Percentiles rank a stretch among this genome's conserved stretches.
Evolutionary conservation across 2,888 invertebrate genomes (phyloP).

Genomic region (Macaria notata): DNA sequence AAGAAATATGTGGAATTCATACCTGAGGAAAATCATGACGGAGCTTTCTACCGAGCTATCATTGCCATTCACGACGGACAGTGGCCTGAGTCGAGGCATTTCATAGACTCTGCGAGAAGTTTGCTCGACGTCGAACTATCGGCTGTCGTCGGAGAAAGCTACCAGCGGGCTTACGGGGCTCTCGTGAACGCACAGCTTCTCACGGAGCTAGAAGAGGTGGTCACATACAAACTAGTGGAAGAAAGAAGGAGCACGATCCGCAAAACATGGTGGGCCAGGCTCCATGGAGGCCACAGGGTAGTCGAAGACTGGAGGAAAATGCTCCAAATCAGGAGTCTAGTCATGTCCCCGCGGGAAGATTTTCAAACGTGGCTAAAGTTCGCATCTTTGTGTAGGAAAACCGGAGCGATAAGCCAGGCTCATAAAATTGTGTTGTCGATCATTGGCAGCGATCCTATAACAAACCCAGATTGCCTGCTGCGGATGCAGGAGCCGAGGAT

Average conservation of each 20-base stretch:
- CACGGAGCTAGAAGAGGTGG: conserved; percentile 98
- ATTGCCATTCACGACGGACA: conserved; percentile 92
- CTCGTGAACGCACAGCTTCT: conserved; percentile 98
- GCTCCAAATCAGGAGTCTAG: conserved; percentile 96
- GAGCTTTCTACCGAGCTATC: conserved; percentile 97
- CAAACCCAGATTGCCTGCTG: conserved; percentile 85
- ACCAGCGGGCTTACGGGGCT: conserved; percentile 95
- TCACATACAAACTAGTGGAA: conserved; percentile 97
- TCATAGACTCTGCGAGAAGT: conserved; percentile 96
- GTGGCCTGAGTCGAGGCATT: conserved; percentile 86
- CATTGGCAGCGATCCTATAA: conserved; percentile 89
- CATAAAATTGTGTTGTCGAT: conserved; percentile 96
- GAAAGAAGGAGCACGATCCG: conserved; percentile 91
- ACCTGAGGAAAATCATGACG: conserved; percentile 95
- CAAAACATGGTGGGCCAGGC: conserved; percentile 96
- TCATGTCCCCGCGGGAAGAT: conserved; percentile 95
- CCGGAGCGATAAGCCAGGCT: conserved; percentile 92
- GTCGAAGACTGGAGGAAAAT: conserved; percentile 99
- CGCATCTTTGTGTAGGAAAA: conserved; percentile 97
- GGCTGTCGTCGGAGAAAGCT: conserved; percentile 97
- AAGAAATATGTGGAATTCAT: conserved; percentile 93
- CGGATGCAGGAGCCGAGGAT: conserved; percentile 92
- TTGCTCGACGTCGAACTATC: conserved; percentile 97
- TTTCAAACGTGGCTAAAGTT: conserved; percentile 98
- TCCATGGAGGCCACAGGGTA: conserved; percentile 96